Percentiles rank a stretch among this genome's conserved stretches.
Conservation (phyloP, 2,888 invertebrate genomes). For the Crioceris asparagi region DNA sequence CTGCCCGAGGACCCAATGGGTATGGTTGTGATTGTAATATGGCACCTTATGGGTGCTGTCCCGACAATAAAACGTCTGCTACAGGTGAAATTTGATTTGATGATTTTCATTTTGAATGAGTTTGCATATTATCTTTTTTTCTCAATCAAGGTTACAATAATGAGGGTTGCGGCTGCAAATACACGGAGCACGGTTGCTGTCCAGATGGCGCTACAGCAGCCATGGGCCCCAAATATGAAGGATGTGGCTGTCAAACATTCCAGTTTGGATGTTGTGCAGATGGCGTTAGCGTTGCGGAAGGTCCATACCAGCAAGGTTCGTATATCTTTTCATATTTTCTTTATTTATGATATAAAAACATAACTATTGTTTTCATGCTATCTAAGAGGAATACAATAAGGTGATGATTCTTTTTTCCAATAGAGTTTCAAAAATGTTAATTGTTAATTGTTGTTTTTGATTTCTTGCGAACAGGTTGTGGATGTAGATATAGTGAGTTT, state of each 20-base stretch:
- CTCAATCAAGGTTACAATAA: constrained; percentile 57
- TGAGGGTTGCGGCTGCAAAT: constrained; percentile 74
- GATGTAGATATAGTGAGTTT: constrained; percentile 62
- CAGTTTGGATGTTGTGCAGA: constrained; percentile 89
- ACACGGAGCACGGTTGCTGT: constrained; percentile 69
- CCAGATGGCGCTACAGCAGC: constrained; percentile 71
- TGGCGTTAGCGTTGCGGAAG: constrained; percentile 64
- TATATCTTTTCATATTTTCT: neutral
- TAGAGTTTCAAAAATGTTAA: too few relatives aligned
- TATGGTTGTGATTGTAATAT: constrained; percentile 73
- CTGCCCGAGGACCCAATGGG: constrained; percentile 67
- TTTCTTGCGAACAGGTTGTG: constrained; percentile 54
- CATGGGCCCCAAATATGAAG: constrained; percentile 63
- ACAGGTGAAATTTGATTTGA: too few relatives aligned
- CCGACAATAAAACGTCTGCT: constrained; percentile 69
- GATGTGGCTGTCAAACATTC: constrained; percentile 75
- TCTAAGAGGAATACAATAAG: too few relatives aligned
- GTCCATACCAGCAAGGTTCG: constrained; percentile 53
- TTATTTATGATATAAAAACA: too few relatives aligned
- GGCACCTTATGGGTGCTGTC: constrained; percentile 74
- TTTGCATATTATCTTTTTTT: neutral
- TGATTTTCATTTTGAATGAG: neutral
- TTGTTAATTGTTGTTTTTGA: too few relatives aligned
- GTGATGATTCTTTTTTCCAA: too few relatives aligned
- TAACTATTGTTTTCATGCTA: too few relatives aligned